Base-by-base conservation (phyloP, 2,113 vertebrate genomes). In the Melospiza georgiana region DNA sequence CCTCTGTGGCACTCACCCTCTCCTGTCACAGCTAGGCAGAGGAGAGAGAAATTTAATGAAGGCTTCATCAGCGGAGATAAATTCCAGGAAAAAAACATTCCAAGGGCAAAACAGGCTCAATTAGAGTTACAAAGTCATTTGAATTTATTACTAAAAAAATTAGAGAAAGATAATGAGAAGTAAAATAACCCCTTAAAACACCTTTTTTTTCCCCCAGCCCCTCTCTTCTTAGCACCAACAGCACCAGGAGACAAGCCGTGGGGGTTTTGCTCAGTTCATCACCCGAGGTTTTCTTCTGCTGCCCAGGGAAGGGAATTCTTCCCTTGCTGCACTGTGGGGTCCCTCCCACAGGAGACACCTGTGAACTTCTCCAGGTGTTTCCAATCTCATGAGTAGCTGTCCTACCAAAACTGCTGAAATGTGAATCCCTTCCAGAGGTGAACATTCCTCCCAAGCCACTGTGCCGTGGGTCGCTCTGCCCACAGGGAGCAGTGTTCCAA, bases 391-490 rank as follows among this genome's bases (percentile, higher is more conserved):
- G 0, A 80, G 39, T 15, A 65, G 33, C 15, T 23, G 2, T 19
- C 39, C 33, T 35, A 3, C 37, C 37, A 54, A n/a, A 65, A 28
- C 37, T 51, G 21, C 44, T 39, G n/a, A 5, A 31, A 2, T 0
- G 1, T 43, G 25, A 23, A 9, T 30, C n/a, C 15, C 33, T 69
- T 7, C 37, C 15, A 41, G 1, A 1, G 23, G 51, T 9, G 27
- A 8, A 27, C 24, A 20, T 4, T 22, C 16, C 30, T 72, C 30
- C 51, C 39, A n/a, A 44, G 7, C 31, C 6, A 1, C 17, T 44
- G 39, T 0, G 5, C 1, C 0, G 0, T n/a, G 39, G 7, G 9
- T 43, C 24, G 4, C 10, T 44, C 33, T 58, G 22, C 8, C 12
- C 31, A 44, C 2, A 0, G 2, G 23, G 24, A 12, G 54, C 39